A percentile compares a stretch with the other conserved stretches of the same genome.
These are phyloP conservation scores for Clinocottus analis DNA, from an alignment of 2,113 vertebrate genomes.

Conservation along the genomic window DNA sequence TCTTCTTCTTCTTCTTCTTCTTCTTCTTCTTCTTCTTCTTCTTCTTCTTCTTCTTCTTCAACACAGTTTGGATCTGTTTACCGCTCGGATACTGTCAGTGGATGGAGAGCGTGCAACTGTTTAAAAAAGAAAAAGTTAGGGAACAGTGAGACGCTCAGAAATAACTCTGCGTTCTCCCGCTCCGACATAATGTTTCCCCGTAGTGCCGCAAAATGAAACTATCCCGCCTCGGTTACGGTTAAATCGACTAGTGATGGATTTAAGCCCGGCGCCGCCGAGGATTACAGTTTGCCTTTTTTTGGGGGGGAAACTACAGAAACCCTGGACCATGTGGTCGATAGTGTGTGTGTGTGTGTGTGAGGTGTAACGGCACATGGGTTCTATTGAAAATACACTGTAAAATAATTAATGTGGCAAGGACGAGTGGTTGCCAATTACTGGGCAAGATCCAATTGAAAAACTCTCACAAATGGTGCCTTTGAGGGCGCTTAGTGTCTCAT, in stretches of 20 bases:
- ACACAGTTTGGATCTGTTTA: constrained; percentile 1
- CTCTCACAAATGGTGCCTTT: constrained; percentile 31
- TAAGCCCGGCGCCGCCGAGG: neutral
- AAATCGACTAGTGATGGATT: constrained; percentile 30
- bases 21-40: neutral
- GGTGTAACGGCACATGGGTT: constrained; percentile 11
- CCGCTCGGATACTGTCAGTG: neutral
- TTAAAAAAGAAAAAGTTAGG: constrained; percentile 8
- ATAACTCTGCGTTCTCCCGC: neutral
- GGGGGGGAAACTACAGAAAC: constrained; percentile 11
- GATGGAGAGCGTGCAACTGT: neutral
- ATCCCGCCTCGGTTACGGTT: neutral
- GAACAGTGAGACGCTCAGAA: neutral
- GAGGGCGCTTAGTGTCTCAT: constrained; percentile 36
- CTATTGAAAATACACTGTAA: constrained; percentile 20
- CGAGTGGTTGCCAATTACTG: constrained; percentile 50
- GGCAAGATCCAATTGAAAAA: constrained; percentile 27
- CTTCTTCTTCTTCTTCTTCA: neutral
- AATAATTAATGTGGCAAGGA: constrained; percentile 26
- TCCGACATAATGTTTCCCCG: neutral
- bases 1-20: neutral
- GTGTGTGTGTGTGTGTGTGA: neutral
- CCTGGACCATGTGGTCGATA: constrained; percentile 7
- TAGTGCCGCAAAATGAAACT: constrained; percentile 11
- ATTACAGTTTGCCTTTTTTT: neutral